Conservation (phyloP, 2,113 vertebrate genomes). For the Artemisiospiza belli region DNA sequence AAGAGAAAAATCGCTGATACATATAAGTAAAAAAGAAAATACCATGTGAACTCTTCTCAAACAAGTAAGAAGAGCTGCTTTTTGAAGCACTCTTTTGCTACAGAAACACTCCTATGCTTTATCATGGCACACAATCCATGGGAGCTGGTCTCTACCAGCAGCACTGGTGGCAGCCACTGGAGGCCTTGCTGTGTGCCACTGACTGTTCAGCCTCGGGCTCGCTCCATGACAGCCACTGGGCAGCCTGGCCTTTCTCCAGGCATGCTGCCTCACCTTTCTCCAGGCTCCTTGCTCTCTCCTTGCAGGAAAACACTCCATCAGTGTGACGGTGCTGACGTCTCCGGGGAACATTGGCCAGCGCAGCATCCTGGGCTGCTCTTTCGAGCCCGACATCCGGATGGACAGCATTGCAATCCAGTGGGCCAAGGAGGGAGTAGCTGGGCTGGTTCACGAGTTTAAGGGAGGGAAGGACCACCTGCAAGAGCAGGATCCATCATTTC, state of each 20-base stretch:
- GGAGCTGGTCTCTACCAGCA: not conserved
- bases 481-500: constrained; percentile 39
- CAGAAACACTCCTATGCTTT: not conserved
- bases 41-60: not conserved
- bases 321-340: not conserved
- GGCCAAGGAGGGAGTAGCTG: constrained; percentile 61
- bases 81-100: not conserved
- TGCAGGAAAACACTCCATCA: constrained; percentile 57
- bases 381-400: constrained; percentile 40
- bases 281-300: not conserved
- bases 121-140: fast-evolving
- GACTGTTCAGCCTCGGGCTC: fast-evolving
- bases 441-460: constrained; percentile 68
- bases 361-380: constrained; percentile 67
- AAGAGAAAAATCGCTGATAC: not conserved
- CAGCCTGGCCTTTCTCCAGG: not conserved
- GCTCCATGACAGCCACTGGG: not conserved
- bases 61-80: not conserved
- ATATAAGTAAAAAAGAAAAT: not conserved
- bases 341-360: constrained; percentile 58
- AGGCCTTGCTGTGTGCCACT: not conserved
- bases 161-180: not conserved
- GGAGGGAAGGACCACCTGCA: constrained; percentile 60
- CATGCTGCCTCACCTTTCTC: not conserved
- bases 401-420: constrained; percentile 65